Evolutionary conservation across 2,113 vertebrate genomes (phyloP).

Genomic region (Laterallus jamaicensis): DNA sequence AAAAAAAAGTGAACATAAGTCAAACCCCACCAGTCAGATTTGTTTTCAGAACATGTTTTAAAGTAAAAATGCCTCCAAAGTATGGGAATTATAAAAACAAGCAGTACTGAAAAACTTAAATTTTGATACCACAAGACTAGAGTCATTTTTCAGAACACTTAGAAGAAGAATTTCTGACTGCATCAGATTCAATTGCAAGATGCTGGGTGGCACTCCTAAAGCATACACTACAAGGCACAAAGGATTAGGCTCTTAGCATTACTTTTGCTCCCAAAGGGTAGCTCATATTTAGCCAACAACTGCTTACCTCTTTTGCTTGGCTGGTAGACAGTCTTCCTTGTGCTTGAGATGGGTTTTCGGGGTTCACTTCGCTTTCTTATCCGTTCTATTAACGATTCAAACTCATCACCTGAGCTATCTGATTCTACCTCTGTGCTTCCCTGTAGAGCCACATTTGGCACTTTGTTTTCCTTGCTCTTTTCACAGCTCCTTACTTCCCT

Average conservation of each 20-base stretch:
- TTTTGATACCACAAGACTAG: background rate
- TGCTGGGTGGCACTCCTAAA: background rate
- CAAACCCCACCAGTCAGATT: background rate
- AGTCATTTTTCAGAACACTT: background rate
- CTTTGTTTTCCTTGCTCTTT: background rate
- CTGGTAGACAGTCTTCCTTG: background rate
- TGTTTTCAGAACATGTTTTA: background rate
- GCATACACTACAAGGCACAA: background rate
- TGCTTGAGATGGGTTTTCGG: background rate
- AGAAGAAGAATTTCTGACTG: background rate
- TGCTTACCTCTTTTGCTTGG: conserved; percentile 27
- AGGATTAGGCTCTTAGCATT: background rate
- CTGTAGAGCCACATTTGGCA: accelerated
- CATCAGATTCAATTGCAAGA: background rate
- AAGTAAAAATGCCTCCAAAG: background rate
- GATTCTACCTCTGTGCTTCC: background rate
- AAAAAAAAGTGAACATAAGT: background rate
- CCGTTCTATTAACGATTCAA: conserved; percentile 80
- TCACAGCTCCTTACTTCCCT: background rate
- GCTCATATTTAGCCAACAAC: background rate
- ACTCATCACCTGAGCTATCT: conserved; percentile 78
- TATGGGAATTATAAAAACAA: background rate
- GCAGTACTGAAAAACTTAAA: background rate
- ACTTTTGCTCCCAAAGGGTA: background rate
- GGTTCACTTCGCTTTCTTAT: conserved; percentile 72